A percentile compares a stretch with the other conserved stretches of the same genome.
These are phyloP conservation scores for Engraulis encrasicolus DNA, from an alignment of 2,113 vertebrate genomes.

Conservation along the genomic window DNA sequence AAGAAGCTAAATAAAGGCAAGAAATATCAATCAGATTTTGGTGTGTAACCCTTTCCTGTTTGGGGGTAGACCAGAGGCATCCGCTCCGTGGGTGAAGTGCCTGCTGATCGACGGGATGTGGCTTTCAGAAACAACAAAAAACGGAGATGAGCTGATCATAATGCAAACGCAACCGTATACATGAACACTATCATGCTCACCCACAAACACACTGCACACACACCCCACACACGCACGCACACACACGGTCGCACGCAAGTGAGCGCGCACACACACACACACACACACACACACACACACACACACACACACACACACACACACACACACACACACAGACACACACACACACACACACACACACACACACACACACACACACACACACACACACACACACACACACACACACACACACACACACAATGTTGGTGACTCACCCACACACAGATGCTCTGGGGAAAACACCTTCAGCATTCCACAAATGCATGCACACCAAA, in stretches of 20 bases:
- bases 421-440: not conserved
- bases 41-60: slow-evolving; percentile 58
- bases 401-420: not conserved
- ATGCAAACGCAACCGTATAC: slow-evolving; percentile 40
- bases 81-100: slow-evolving; percentile 49
- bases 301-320: not conserved
- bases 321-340: not conserved
- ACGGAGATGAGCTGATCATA: not conserved
- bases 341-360: not conserved
- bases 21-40: slow-evolving; percentile 54
- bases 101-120: slow-evolving; percentile 59
- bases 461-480: not conserved
- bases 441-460: not conserved
- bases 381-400: not conserved
- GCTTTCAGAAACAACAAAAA: slow-evolving; percentile 55
- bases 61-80: slow-evolving; percentile 53
- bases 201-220: slow-evolving; percentile 1
- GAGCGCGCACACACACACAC: not conserved
- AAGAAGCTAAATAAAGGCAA: slow-evolving; percentile 16
- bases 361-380: not conserved
- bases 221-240: not conserved
- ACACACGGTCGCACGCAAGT: not conserved
- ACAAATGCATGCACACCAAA: not conserved
- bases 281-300: not conserved
- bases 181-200: too few species aligned